Base-by-base conservation (phyloP, 2,113 vertebrate species). In the Neodon shergylaensis region DNA sequence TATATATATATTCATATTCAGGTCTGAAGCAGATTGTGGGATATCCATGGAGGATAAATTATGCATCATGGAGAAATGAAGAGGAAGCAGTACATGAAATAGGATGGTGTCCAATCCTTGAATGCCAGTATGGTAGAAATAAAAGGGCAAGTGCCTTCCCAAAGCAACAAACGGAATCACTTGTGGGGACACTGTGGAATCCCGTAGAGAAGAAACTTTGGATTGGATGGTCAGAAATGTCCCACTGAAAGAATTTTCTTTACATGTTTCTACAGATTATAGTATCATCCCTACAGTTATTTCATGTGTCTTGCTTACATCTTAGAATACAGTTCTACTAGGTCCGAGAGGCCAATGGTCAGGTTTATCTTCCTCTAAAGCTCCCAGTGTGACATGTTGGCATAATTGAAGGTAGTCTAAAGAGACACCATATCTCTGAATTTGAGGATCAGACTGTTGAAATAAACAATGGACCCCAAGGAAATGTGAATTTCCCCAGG, bases 21-120 rank as follows among this genome's bases (percentile, higher is more conserved):
- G 54, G 54, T 58, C 72, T 77, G 93, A 83, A 88, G 87, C 96
- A 97, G 90, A 97, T 94, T 94, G 79, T 83, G 66, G 63, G 76
- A 94, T 52, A 83, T 90, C 28, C 65, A 96, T 76, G 66, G 73
- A 94, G 77, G 90, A 42, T 52, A 96, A 94, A 82, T 84, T 84
- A 94, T 21, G 22, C 22, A 42, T 84, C 11, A 66, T 61, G 81
- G 95, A 94, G 76, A 87, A 84, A 96, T 54, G 84, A 92, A 42
- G 81, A 81, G 33, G 47, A 66, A 84, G 73, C n/a, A 88, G 70
- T 79, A 36, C 86, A 58, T 63, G 39, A 93, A 90, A 82, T 58
- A 78, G 92, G 47, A 52, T 84, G 9, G 54, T 58, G 54, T 58
- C 54, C 54, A 54, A 54, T 54, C 54, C 54, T 58, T 21, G 54